Conservation (phyloP, 2,888 invertebrate genomes). For the Isoperla grammatica region DNA sequence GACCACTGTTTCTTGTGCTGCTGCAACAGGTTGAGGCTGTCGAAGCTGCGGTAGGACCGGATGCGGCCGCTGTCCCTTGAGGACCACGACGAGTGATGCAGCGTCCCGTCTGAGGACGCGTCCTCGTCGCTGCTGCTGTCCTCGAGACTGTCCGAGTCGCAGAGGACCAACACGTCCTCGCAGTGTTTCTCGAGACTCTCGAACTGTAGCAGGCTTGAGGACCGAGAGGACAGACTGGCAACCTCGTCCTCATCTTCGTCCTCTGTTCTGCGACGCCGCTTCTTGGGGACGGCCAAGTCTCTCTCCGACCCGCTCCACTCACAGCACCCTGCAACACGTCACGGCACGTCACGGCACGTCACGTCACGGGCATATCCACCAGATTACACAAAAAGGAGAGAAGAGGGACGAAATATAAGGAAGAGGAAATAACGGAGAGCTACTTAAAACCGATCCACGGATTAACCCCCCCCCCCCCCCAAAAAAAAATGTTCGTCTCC, state of each 20-base stretch:
- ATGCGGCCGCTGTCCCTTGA: conserved; percentile 29
- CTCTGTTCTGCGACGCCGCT: conserved; percentile 55
- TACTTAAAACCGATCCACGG: no score
- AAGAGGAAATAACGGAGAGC: no score
- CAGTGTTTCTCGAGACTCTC: conserved; percentile 73
- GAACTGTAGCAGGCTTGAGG: conserved; percentile 77
- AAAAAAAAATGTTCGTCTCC: no score
- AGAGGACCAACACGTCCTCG: conserved; percentile 45
- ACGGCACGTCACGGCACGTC: no score
- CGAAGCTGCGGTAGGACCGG: conserved; percentile 43
- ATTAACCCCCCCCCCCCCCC: no score
- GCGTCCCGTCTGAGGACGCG: conserved; percentile 32
- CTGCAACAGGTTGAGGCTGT: conserved; percentile 45
- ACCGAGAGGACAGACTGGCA: conserved; percentile 52
- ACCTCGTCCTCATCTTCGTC: conserved; percentile 32
- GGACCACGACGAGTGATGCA: conserved; percentile 32
- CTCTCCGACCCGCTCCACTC: conserved; percentile 60
- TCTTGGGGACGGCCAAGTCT: conserved; percentile 69
- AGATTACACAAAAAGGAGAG: no score
- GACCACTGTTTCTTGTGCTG: conserved; percentile 30
- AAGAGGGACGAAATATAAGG: no score
- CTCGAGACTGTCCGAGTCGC: conserved; percentile 28
- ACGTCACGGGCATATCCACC: no score
- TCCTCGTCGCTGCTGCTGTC: conserved; percentile 31
- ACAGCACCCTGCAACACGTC: conserved; percentile 46